phyloP scores from a whole-genome alignment of 2,888 invertebrate species.

The Plagodis pulveraria region DNA sequence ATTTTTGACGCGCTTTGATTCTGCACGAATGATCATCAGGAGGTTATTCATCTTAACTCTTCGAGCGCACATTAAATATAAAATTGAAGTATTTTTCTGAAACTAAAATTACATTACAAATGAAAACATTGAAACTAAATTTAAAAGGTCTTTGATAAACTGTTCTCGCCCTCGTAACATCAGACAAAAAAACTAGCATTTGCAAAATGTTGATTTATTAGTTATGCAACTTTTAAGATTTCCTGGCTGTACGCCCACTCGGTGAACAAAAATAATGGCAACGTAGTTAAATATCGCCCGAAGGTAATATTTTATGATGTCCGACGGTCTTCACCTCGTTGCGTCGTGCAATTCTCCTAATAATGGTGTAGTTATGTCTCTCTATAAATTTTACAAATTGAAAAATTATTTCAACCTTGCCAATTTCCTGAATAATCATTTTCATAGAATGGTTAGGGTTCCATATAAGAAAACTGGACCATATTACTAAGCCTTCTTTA shows the following conservation, averaged over 20 bases:
- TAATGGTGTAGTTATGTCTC: slow-evolving; percentile 7
- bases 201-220: slow-evolving; percentile 13
- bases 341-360: slow-evolving; percentile 7
- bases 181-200: neutral
- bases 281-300: slow-evolving; percentile 17
- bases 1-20: too few relatives aligned
- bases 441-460: slow-evolving; percentile 1
- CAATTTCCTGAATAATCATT: slow-evolving; percentile 5
- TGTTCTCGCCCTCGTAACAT: neutral
- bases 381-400: slow-evolving; percentile 2
- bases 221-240: slow-evolving; percentile 10
- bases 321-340: slow-evolving; percentile 7
- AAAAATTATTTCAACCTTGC: slow-evolving; percentile 2
- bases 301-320: slow-evolving; percentile 12
- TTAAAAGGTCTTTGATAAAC: neutral
- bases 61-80: too few relatives aligned
- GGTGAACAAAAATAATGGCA: slow-evolving; percentile 13
- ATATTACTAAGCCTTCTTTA: too few relatives aligned
- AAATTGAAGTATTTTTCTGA: too few relatives aligned
- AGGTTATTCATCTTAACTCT: too few relatives aligned
- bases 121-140: too few relatives aligned
- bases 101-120: too few relatives aligned
- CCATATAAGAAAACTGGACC: too few relatives aligned
- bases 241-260: slow-evolving; percentile 11
- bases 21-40: too few relatives aligned